These are phyloP conservation scores for Aphaenogaster floridana DNA, from an alignment of 1,140 invertebrate genomes.

Conservation along the genomic window DNA sequence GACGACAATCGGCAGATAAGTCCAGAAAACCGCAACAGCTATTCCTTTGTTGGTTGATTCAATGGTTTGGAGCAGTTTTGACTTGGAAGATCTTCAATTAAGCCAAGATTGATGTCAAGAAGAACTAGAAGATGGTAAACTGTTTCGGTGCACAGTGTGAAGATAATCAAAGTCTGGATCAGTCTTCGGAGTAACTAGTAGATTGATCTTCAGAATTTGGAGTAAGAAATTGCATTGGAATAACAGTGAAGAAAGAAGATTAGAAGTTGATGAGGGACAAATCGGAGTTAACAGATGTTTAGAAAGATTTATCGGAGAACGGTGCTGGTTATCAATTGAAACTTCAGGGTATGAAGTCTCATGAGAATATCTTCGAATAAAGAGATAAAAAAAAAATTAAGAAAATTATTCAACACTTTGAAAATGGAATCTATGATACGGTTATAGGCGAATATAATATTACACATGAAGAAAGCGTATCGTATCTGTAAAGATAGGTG, in stretches of 20 bases:
- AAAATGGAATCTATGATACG: constrained; percentile 33
- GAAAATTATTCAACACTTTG: constrained; percentile 7
- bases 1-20: constrained; percentile 55
- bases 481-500: neutral
- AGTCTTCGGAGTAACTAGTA: neutral
- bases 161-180: neutral
- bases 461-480: neutral
- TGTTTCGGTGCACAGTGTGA: constrained; percentile 11
- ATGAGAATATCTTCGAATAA: neutral
- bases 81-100: neutral
- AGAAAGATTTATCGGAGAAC: neutral
- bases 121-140: neutral
- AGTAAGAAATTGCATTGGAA: neutral
- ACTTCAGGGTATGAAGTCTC: neutral
- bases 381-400: neutral
- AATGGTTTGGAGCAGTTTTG: constrained; percentile 6
- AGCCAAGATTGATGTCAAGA: neutral
- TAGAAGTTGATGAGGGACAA: neutral
- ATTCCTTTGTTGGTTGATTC: neutral
- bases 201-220: neutral
- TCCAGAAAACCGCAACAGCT: neutral
- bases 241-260: neutral
- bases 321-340: neutral
- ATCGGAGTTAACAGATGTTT: constrained; percentile 57
- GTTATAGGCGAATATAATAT: neutral